phyloP scores from a whole-genome alignment of 1,140 invertebrate genomes.

The Drosophila neocordata region DNA sequence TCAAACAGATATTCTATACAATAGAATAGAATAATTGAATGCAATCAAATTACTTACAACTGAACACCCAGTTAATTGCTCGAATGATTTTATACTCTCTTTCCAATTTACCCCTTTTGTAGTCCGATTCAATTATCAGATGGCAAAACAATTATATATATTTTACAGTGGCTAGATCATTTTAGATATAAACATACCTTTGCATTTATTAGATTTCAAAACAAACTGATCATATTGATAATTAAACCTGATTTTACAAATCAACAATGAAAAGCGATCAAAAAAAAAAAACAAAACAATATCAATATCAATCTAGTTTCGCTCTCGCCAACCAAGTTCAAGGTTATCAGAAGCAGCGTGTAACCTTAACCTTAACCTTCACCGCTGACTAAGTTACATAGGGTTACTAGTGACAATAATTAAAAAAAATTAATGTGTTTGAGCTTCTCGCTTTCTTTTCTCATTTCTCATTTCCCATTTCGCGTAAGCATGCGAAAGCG shows the following conservation, averaged over 20 bases:
- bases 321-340: neutral
- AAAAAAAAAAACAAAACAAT: neutral
- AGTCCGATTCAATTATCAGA: no score
- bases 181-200: no score
- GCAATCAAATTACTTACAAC: neutral
- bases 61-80: no score
- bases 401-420: neutral
- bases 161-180: no score
- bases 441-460: slow-evolving; percentile 23
- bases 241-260: neutral
- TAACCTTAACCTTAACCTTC: slow-evolving; percentile 9
- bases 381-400: neutral
- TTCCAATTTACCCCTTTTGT: no score
- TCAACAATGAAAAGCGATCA: neutral
- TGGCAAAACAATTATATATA: no score
- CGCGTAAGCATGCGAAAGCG: slow-evolving; percentile 56
- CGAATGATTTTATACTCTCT: no score
- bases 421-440: slow-evolving; percentile 32
- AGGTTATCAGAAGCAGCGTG: neutral
- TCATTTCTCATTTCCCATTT: slow-evolving; percentile 26
- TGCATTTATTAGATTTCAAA: slow-evolving; percentile 11
- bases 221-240: slow-evolving; percentile 39
- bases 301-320: no score
- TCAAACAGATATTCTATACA: neutral
- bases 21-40: neutral